Evolutionary conservation across 92 coral and sea anemone genomes (phyloP).

Genomic region (Actinernus sp.): DNA sequence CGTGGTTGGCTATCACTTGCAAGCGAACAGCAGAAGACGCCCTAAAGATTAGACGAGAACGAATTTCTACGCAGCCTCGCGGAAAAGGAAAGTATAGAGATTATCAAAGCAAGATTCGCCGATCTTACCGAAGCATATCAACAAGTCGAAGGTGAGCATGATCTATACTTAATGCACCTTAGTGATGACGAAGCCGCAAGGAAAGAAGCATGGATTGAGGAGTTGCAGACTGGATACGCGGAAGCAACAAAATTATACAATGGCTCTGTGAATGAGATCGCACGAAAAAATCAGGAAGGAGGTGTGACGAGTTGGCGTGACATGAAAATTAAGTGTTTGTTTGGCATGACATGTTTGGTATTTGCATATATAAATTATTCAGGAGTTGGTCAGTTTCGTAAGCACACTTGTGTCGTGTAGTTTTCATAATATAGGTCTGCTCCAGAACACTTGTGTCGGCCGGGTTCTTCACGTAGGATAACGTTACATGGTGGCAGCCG

Average conservation of each 20-base stretch:
- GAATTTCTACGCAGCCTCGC: constrained; percentile 27
- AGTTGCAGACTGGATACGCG: constrained; percentile 6
- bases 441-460: too few relatives aligned
- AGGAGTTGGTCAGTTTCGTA: too few relatives aligned
- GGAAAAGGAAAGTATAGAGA: constrained; percentile 27
- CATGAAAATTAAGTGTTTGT: too few relatives aligned
- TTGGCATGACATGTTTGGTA: too few relatives aligned
- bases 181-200: constrained; percentile 28
- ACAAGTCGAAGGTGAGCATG: constrained; percentile 55
- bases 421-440: too few relatives aligned
- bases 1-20: too few relatives aligned
- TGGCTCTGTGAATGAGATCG: constrained; percentile 18
- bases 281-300: constrained; percentile 5
- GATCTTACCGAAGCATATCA: constrained; percentile 49
- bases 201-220: constrained; percentile 20
- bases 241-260: constrained; percentile 18
- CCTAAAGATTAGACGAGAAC: constrained; percentile 35
- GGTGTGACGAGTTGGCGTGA: too few relatives aligned
- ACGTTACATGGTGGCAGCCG: too few relatives aligned
- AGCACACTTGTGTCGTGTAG: too few relatives aligned
- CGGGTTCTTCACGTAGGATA: too few relatives aligned
- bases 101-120: constrained; percentile 8
- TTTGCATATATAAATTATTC: too few relatives aligned
- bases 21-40: too few relatives aligned
- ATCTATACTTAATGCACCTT: constrained; percentile 35